Base-by-base conservation (phyloP, 1,140 invertebrate genomes). In the Pseudomyrmex gracilis region DNA sequence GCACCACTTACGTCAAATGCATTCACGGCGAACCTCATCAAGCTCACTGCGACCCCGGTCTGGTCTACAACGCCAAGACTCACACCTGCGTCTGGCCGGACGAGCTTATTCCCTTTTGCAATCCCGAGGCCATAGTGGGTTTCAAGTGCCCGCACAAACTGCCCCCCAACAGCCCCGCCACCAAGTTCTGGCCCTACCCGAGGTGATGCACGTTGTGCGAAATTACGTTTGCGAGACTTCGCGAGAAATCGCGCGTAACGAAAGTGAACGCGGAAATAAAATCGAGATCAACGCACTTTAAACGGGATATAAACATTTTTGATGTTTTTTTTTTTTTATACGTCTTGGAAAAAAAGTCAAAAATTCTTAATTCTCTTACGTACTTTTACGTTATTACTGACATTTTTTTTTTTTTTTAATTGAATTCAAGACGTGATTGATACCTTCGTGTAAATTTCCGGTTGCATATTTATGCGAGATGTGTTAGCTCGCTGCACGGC, bases 71-170 rank as follows among this genome's bases (percentile, higher is more conserved):
- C 90, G 96, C 97, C 24, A 97, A 97, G 84, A 98, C 95, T 63
- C 98, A 99, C 90, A 96, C 96, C 24, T 99, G 98, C 95, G 98
- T 98, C 91, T 99, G 98, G 98, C 98, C 98, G 10, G 98, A 99
- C 95, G 96, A 98, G 66, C 95, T 98, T 0, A 93, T 97, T 57
- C 97, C 98, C 60, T 96, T 95, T 90, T 99, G 98, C 94, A 97
- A 98, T 92, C 97, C 98, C 67, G 98, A 98, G 95, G 96, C 96
- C 87, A 96, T 98, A 67, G 96, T 97, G 70, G 97, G 97, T 74
- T 98, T 98, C 95, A 97, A 97, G 89, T 98, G 97, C 88, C 98
- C 98, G 10, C 95, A 96, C 1, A 97, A 98, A 92, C 95, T 97
- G 53, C 97, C 97, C 83, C 95, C 97, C n/a, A 95, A 97, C 90